Evolutionary conservation across 2,113 vertebrate species (phyloP), one percentile per base, ranked within the genome.

Genomic region (Sturnira hondurensis): DNA sequence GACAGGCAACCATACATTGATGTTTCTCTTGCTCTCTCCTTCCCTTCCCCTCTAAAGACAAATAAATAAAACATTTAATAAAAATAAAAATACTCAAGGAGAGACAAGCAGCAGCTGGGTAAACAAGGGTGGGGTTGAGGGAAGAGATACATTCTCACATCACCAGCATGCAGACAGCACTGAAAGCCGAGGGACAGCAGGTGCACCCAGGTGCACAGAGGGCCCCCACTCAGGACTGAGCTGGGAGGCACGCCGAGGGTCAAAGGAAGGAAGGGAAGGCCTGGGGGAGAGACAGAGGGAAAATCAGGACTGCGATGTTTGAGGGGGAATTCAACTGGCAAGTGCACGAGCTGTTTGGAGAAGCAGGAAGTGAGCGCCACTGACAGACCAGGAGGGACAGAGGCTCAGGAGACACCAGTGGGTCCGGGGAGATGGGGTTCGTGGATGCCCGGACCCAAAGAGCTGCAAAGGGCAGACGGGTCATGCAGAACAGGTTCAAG

Each of bases 91-190:
- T 43, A 52, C 20, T 36, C 28, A 24, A 33, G 54, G 31, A n/a
- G n/a, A 43, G 61, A 50, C 22, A 47, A 43, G 13, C 22, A 61
- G 81, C 45, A 68, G 22, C 16, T 68, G 63, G 41, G n/a, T 61
- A 41, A 67, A 16, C n/a, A 54, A 38, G 54, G 47, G 70, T 3
- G 13, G 17, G 3, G 74, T 8, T 24, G 73, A 52, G 73, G 58
- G 45, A 26, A 36, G 12, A 6, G 28, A 22, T 2, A 20, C 15
- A 19, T 20, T 10, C 3, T 16, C 4, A 4, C 2, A 26, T 33
- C 78, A 4, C 43, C 3, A 31, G 26, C 38, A 43, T 4, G 2
- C 16, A 33, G 80, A 43, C 26, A 19, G 36, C 41, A 41, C 54
- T 80, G 14, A 80, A 54, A 12, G 20, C n/a, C 20, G 7, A 3